Percentiles rank a stretch among this genome's conserved stretches.
These are phyloP conservation scores for Decapterus maruadsi DNA, from an alignment of 2,797 vertebrate genomes.

Conservation along the genomic window DNA sequence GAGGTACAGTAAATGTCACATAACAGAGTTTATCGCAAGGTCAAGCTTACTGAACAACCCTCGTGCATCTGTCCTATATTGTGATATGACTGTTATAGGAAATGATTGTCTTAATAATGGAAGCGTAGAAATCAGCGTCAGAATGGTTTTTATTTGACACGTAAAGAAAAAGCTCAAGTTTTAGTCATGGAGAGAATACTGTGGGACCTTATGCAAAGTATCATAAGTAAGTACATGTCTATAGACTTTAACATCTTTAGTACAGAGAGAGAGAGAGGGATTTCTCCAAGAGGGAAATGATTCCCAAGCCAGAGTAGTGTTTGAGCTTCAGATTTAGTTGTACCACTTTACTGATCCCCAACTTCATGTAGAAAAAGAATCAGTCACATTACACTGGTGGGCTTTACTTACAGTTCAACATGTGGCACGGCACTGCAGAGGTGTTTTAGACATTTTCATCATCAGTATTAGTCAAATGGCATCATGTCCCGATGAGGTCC, in stretches of 20 bases:
- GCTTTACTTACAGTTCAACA: neutral
- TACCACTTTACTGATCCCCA: neutral
- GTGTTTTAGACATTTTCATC: no score
- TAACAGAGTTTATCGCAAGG: slow-evolving; percentile 30
- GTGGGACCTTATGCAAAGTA: slow-evolving; percentile 2
- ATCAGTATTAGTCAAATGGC: no score
- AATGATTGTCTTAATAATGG: neutral
- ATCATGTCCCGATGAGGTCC: no score
- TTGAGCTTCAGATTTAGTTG: slow-evolving; percentile 8
- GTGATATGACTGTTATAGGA: neutral
- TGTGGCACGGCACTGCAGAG: neutral
- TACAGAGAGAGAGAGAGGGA: neutral
- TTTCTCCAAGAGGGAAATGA: slow-evolving; percentile 24
- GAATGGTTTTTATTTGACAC: slow-evolving; percentile 18
- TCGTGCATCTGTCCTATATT: neutral
- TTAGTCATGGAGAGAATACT: slow-evolving; percentile 6
- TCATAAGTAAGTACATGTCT: neutral
- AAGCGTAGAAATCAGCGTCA: neutral
- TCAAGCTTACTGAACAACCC: neutral
- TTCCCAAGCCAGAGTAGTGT: slow-evolving; percentile 18
- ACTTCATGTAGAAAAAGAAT: neutral
- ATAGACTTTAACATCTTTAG: slow-evolving; percentile 6
- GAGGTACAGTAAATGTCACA: slow-evolving; percentile 21
- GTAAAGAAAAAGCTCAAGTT: slow-evolving; percentile 13
- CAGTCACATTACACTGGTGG: neutral